phyloP scores from a whole-genome alignment of 2,888 invertebrate genomes.

The Ectemnius continuus region DNA sequence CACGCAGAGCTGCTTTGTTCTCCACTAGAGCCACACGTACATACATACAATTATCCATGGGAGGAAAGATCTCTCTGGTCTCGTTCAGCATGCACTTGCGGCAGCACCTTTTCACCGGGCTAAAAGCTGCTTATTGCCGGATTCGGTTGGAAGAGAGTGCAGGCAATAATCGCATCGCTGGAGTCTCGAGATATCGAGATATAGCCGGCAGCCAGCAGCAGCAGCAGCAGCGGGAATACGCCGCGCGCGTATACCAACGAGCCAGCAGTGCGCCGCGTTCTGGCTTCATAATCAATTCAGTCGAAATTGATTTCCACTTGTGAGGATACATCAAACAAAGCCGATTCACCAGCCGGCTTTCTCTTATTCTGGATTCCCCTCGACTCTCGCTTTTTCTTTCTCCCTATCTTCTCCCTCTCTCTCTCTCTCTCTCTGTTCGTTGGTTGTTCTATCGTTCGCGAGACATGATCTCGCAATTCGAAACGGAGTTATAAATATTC shows the following conservation, averaged over 20 bases:
- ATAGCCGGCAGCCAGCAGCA: no score
- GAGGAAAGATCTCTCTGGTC: no score
- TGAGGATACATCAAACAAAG: constrained; percentile 53
- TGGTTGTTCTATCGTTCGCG: not conserved
- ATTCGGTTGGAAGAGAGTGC: not conserved
- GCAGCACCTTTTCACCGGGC: no score
- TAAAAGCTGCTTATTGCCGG: not conserved
- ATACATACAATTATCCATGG: not conserved
- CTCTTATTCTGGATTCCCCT: constrained; percentile 42
- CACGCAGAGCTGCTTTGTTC: not conserved
- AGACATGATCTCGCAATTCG: constrained; percentile 54
- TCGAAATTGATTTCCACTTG: constrained; percentile 56
- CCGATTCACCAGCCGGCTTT: constrained; percentile 11
- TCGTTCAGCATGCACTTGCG: no score
- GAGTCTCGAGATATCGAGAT: no score
- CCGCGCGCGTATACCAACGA: not conserved
- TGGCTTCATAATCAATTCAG: constrained; percentile 52
- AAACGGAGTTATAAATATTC: constrained; percentile 59
- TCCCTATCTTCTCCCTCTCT: not conserved
- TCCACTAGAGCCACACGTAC: not conserved
- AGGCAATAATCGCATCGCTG: no score
- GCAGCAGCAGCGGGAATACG: no score
- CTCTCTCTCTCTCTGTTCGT: no score
- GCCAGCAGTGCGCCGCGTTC: not conserved
- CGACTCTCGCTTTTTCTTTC: constrained; percentile 8